Evolutionary conservation across 92 coral and sea anemone genomes (phyloP).

Genomic region (Virgularia gustaviana): DNA sequence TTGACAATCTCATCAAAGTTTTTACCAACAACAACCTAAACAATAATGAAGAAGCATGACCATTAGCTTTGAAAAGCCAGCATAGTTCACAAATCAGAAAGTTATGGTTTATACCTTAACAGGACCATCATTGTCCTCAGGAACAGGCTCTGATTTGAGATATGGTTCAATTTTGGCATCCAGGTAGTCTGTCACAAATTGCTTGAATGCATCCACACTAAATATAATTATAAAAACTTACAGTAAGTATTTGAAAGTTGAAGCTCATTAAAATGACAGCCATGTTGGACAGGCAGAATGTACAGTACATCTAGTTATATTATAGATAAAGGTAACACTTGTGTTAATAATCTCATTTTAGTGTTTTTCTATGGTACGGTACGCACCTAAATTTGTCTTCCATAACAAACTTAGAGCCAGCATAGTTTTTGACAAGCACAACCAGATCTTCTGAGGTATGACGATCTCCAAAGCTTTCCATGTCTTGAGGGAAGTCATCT

Average conservation of each 20-base stretch:
- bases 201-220: constrained; percentile 74
- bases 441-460: constrained; percentile 46
- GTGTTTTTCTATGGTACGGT: too few species aligned
- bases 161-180: constrained; percentile 66
- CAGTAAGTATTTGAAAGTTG: background rate
- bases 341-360: too few species aligned
- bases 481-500: constrained; percentile 12
- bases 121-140: constrained; percentile 81
- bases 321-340: too few species aligned
- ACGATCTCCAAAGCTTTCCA: constrained; percentile 47
- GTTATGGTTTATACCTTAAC: constrained; percentile 71
- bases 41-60: too few species aligned
- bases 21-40: constrained; percentile 83
- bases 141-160: constrained; percentile 74
- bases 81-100: too few species aligned
- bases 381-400: constrained; percentile 70
- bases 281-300: too few species aligned
- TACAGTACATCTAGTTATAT: too few species aligned
- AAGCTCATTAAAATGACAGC: too few species aligned
- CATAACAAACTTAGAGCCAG: constrained; percentile 80
- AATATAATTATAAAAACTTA: background rate
- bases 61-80: too few species aligned
- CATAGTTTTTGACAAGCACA: constrained; percentile 67
- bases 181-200: constrained; percentile 71
- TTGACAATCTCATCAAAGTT: constrained; percentile 79